phyloP scores from a whole-genome alignment of 2,888 invertebrate genomes.

The Achlya flavicornis region DNA sequence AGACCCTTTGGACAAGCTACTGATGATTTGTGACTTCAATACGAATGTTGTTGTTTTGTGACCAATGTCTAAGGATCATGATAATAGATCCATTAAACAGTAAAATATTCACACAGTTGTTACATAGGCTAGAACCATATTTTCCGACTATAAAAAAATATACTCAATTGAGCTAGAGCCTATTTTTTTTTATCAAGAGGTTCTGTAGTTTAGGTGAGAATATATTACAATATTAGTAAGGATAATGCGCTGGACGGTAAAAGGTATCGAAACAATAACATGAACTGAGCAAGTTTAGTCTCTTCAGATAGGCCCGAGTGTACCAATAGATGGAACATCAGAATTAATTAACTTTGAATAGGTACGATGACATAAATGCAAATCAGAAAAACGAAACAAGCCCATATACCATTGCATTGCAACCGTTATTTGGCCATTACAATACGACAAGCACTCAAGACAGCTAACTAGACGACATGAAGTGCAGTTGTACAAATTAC shows the following conservation, averaged over 20 bases:
- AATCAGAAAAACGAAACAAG: background rate
- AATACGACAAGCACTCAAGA: background rate
- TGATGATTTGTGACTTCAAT: slow-evolving; percentile 52
- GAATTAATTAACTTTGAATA: background rate
- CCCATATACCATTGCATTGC: background rate
- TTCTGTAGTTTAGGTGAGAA: no score
- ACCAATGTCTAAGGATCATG: background rate
- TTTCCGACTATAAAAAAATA: no score
- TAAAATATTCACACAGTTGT: no score
- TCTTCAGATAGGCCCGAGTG: no score
- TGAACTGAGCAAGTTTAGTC: no score
- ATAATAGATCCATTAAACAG: no score
- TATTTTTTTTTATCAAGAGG: no score
- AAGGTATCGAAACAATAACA: no score
- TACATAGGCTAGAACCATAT: no score
- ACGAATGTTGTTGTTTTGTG: background rate
- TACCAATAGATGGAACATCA: background rate
- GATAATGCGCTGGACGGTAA: no score
- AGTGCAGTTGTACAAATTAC: background rate
- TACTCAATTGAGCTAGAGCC: no score
- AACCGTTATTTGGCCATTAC: background rate
- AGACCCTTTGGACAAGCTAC: slow-evolving; percentile 27
- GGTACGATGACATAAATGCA: background rate
- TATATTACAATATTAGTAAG: no score
- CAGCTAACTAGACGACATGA: background rate